Percentiles rank a stretch among this genome's conserved stretches.
Evolutionary conservation across 2,113 vertebrate genomes (phyloP).

Genomic region (Sapajus apella): DNA sequence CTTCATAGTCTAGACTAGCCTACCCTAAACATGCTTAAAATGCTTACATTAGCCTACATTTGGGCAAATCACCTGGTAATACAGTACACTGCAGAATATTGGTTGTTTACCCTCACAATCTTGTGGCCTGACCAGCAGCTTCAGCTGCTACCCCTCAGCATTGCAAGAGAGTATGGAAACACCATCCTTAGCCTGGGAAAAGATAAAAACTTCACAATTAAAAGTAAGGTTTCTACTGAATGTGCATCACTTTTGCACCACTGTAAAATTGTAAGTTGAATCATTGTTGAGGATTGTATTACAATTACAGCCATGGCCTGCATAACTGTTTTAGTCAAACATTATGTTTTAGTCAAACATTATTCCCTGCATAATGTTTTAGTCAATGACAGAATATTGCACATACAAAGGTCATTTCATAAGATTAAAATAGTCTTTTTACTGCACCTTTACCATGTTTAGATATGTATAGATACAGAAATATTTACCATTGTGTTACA

Average conservation of each 20-base stretch:
- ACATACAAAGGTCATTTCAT: neutral
- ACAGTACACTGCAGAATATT: neutral
- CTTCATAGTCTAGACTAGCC: neutral
- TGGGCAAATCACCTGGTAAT: neutral
- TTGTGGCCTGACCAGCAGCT: neutral
- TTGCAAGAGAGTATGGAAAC: neutral
- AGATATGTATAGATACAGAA: neutral
- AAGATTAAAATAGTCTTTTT: neutral
- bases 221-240: neutral
- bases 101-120: neutral
- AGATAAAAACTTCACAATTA: neutral
- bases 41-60: neutral
- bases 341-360: too few species aligned
- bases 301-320: neutral
- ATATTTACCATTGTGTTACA: neutral
- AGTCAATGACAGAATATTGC: neutral
- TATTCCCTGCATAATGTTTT: neutral
- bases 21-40: neutral
- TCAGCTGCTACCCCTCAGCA: too few species aligned
- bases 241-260: neutral
- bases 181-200: neutral
- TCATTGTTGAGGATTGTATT: neutral
- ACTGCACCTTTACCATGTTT: neutral
- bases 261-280: neutral
- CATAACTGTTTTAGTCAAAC: neutral